Evolutionary conservation across 2,888 invertebrate species (phyloP).

Genomic region (Sinelater perroti): DNA sequence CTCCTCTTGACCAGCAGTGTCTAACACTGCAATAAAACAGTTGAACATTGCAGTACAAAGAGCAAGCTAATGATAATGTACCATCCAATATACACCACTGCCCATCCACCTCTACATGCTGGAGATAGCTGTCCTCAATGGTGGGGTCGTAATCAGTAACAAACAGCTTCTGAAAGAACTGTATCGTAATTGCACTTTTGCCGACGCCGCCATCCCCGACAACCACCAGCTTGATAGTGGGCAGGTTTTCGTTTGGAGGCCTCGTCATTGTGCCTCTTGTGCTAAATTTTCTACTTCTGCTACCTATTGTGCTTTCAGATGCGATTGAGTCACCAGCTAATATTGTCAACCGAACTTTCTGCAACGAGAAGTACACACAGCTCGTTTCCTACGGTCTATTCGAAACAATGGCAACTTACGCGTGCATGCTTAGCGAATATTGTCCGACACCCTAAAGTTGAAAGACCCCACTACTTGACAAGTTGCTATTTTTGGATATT

Average conservation of each 20-base stretch:
- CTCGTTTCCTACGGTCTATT: background rate
- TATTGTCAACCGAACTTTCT: constrained; percentile 46
- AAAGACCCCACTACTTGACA: constrained; percentile 15
- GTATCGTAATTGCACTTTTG: constrained; percentile 95
- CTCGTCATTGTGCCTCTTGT: constrained; percentile 66
- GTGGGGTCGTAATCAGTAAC: constrained; percentile 96
- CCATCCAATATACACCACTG: constrained; percentile 92
- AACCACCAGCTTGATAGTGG: constrained; percentile 88
- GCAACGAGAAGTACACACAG: constrained; percentile 1
- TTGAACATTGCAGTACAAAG: background rate
- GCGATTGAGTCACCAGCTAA: constrained; percentile 31
- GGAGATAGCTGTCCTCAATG: constrained; percentile 94
- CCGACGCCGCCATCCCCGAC: constrained; percentile 96
- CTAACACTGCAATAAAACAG: constrained; percentile 72
- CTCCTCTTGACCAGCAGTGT: constrained; percentile 95
- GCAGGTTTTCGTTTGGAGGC: constrained; percentile 77
- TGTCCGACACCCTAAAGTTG: constrained; percentile 3
- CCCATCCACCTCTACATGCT: constrained; percentile 92
- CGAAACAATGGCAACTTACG: constrained; percentile 12
- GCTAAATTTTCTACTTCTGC: constrained; percentile 50
- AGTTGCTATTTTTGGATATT: constrained; percentile 28
- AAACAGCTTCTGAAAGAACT: constrained; percentile 94
- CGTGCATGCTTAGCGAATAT: constrained; percentile 19
- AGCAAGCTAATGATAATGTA: constrained; percentile 74
- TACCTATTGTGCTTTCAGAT: constrained; percentile 50